Base-by-base conservation (phyloP, 2,888 invertebrate species). In the Acanthacorydalis orientalis region DNA sequence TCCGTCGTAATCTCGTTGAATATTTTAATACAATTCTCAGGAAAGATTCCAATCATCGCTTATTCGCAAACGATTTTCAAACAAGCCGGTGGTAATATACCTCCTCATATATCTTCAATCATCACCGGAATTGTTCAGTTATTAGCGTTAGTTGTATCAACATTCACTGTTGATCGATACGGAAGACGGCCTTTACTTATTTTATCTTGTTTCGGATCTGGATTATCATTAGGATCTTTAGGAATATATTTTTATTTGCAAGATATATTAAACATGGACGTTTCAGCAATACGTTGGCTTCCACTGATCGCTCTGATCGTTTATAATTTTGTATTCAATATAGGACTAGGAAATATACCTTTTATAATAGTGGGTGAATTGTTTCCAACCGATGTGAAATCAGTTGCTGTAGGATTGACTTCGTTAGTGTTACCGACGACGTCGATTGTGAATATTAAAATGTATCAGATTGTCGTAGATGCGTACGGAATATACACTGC, bases 321-420 rank as follows among this genome's bases (percentile, higher is more conserved):
- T 9, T 78, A 77, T 55, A 74, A 75, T 46, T 58, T 77, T 4
- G 59, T 75, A n/a, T 74, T 75, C 45, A 72, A 76, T 0, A 59
- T 74, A 6, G 79, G 79, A 0, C 62, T 78, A 31, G 75, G 74
- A 1, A 77, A 75, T 15, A 55, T 78, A 31, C 72, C 78, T 0
- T 77, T 77, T 51, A 72, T 78, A 52, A 68, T 78, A 64, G 72
- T 78, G 54, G 75, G 77, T 0, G 79, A 79, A 57, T 54, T 78
- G 6, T 79, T 78, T 54, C 75, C 78, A 0, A 73, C 75, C 0
- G 77, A 76, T 51, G 74, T 78, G 0, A 78, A 78, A 56, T 73
- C 74, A 0, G 64, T 69, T 0, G 78, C 78, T 0, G 74, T 77
- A 0, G 75, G 75, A 4, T 52, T 70, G 4, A 74, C 73, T 0